A percentile compares a stretch with the other conserved stretches of the same genome.
phyloP scores from a whole-genome alignment of 2,113 vertebrate species.

The Triplophysa dalaica region DNA sequence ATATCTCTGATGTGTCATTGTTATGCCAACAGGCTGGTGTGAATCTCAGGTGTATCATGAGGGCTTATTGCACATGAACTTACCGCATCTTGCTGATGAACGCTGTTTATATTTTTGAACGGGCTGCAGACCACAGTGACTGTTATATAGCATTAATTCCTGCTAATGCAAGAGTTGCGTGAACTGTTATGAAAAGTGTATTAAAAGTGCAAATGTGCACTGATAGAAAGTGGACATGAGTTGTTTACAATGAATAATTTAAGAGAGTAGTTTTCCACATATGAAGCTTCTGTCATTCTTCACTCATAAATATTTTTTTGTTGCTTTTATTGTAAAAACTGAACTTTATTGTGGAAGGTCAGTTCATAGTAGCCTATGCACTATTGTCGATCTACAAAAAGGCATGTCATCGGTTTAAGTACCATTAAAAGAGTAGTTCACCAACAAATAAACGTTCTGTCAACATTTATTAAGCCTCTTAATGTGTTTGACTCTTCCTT shows the following conservation, averaged over 20 bases:
- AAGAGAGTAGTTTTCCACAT: not conserved
- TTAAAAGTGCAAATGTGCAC: conserved; percentile 15
- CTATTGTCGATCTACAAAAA: too few species aligned
- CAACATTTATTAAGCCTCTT: too few species aligned
- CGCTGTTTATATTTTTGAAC: not conserved
- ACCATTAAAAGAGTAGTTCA: too few species aligned
- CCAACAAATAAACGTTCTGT: too few species aligned
- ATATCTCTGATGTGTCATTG: not conserved
- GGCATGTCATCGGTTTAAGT: too few species aligned
- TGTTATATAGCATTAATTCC: conserved; percentile 17
- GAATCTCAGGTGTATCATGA: conserved; percentile 5
- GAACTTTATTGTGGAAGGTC: too few species aligned
- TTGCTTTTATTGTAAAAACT: not conserved
- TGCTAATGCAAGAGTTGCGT: not conserved
- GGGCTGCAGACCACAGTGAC: not conserved
- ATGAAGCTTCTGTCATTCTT: not conserved
- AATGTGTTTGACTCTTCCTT: too few species aligned
- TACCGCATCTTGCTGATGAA: not conserved
- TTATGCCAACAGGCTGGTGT: not conserved
- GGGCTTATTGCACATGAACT: conserved; percentile 14
- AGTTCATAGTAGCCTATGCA: too few species aligned
- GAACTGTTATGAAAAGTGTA: conserved; percentile 40
- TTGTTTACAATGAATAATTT: not conserved
- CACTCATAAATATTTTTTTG: not conserved
- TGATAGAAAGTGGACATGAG: not conserved